Conservation (phyloP, 1,140 invertebrate genomes). For the Lucilia cuprina region DNA sequence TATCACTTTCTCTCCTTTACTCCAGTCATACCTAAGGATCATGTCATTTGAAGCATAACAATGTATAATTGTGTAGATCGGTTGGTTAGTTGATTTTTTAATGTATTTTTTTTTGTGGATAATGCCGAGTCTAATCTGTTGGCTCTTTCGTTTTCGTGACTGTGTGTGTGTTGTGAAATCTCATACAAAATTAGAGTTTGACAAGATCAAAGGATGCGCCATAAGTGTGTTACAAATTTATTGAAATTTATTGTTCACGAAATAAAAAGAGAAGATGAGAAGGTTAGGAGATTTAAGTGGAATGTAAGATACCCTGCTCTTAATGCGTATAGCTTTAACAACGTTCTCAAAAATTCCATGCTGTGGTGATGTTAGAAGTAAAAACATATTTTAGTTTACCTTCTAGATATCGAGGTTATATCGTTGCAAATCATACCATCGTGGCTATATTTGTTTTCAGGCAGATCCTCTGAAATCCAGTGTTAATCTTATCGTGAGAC, state of each 20-base stretch:
- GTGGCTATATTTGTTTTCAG: too few relatives aligned
- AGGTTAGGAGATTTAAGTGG: not conserved
- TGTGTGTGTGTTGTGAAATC: not conserved
- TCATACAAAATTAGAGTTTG: not conserved
- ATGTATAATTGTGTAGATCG: not conserved
- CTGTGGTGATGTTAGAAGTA: too few relatives aligned
- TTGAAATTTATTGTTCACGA: not conserved
- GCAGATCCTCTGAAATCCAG: too few relatives aligned
- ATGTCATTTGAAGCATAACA: constrained; percentile 24
- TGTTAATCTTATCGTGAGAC: too few relatives aligned
- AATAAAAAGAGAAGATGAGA: not conserved
- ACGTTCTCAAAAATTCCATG: too few relatives aligned
- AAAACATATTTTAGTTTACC: too few relatives aligned
- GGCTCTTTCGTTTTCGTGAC: not conserved
- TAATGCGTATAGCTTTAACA: too few relatives aligned
- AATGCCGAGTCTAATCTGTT: not conserved
- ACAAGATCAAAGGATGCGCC: constrained; percentile 19
- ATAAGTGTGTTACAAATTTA: not conserved
- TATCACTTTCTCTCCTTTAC: not conserved
- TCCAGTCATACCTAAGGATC: not conserved
- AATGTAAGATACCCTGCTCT: not conserved
- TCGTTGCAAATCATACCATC: too few relatives aligned
- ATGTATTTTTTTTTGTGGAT: not conserved
- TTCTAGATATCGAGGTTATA: too few relatives aligned
- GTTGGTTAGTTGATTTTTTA: not conserved